Base-by-base conservation (phyloP, 2,113 vertebrate species). In the Antennarius striatus region DNA sequence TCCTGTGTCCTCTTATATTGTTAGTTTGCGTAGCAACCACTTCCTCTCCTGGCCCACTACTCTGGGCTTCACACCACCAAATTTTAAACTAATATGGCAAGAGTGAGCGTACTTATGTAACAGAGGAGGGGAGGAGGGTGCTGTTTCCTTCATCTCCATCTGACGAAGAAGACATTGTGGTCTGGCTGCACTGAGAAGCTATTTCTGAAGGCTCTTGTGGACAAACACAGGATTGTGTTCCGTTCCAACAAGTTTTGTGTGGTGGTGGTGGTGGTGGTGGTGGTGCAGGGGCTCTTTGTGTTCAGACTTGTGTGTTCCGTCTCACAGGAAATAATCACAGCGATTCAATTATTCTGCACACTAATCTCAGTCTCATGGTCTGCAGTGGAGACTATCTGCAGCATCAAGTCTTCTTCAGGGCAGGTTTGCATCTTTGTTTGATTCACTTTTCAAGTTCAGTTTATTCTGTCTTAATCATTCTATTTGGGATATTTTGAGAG, bases 31-130 rank as follows among this genome's bases (percentile, higher is more conserved):
- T 61, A 68, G 63, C 75, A 51, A 66, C 78, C 63, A 78, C 88
- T 90, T 88, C 88, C 88, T 82, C 79, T 74, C 68, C 60, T 64
- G 69, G 75, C 66, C 64, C 75, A 60, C 58, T 55, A 57, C 73
- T 69, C 73, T 75, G 36, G 56, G 56, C 85, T 85, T 86, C 69
- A 83, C 72, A 75, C 81, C 91, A 87, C 80, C 87, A 88, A 86
- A 88, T 87, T 88, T 91, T 90, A 90, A 91, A 87, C 87, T 92
- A 89, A 89, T 90, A 83, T 88, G 86, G 81, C 76, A 73, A 40
- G 68, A 79, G 70, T 63, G 77, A 85, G 42, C 52, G n/a, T 29
- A 52, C 81, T 91, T 93, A 91, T 86, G 85, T 91, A 92, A 91
- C 67, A 56, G 57, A 61, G 53, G 63, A 73, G 74, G 65, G 63